Conservation (phyloP, 2,888 invertebrate genomes). For the Hirtodrosophila duncani region DNA sequence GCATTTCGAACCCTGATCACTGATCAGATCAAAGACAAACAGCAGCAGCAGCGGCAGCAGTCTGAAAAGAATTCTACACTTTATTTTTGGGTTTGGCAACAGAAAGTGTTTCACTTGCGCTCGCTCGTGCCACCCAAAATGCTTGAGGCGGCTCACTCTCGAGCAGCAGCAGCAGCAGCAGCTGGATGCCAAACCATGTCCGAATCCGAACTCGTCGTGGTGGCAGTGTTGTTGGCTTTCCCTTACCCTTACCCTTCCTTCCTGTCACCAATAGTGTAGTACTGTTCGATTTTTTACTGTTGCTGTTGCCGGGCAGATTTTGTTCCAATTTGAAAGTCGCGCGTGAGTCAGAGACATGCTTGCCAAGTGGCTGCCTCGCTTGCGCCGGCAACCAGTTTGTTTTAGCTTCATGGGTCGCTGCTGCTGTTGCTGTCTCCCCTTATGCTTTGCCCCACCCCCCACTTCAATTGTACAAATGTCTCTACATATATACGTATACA, state of each 20-base stretch:
- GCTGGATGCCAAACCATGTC: constrained; percentile 10
- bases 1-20: constrained; percentile 1
- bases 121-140: constrained; percentile 43
- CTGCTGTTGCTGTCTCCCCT: constrained; percentile 30
- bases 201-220: no score
- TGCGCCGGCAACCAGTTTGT: constrained; percentile 59
- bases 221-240: no score
- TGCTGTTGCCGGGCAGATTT: constrained; percentile 61
- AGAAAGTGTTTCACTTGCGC: constrained; percentile 5
- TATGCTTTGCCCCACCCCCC: no score
- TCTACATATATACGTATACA: no score
- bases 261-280: no score
- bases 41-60: no score
- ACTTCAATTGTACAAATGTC: no score
- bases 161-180: constrained; percentile 17
- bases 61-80: constrained; percentile 25
- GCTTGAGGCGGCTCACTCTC: constrained; percentile 27
- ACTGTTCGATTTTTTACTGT: constrained; percentile 7
- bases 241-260: no score
- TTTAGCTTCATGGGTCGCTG: no score
- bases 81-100: constrained; percentile 21
- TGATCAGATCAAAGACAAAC: constrained; percentile 4
- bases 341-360: constrained; percentile 50
- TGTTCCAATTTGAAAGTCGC: constrained; percentile 61
- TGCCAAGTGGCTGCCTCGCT: constrained; percentile 22